A percentile compares a stretch with the other conserved stretches of the same genome.
These are phyloP conservation scores for Corella eumyota DNA, from an alignment of 23 tunicate genomes.

Conservation along the genomic window DNA sequence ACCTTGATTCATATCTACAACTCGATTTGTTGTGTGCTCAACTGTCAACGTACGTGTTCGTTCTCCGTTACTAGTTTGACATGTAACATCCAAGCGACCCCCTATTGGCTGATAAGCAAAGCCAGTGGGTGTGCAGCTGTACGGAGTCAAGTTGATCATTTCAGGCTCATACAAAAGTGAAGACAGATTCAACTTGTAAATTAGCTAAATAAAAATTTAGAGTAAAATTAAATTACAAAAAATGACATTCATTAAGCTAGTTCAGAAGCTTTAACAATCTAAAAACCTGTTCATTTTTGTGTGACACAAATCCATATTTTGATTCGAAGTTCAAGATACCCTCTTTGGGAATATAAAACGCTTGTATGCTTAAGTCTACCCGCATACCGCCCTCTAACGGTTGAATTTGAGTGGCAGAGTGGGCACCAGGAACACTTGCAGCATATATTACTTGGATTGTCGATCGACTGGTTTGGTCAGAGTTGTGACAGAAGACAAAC, in stretches of 20 bases:
- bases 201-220: conserved; percentile 14
- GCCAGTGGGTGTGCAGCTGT: conserved; percentile 17
- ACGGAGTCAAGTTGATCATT: conserved; percentile 24
- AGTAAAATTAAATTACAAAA: too few species aligned
- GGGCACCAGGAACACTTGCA: conserved; percentile 43
- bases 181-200: conserved; percentile 34
- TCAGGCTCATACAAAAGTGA: conserved; percentile 32
- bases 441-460: conserved; percentile 30
- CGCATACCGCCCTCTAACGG: conserved; percentile 40
- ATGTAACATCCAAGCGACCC: conserved; percentile 51
- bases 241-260: not conserved
- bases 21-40: not conserved
- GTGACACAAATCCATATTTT: conserved; percentile 20
- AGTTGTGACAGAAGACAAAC: conserved; percentile 35
- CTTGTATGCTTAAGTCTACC: conserved; percentile 15
- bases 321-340: conserved; percentile 13
- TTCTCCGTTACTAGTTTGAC: conserved; percentile 5
- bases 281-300: conserved; percentile 35
- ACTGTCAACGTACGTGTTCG: conserved; percentile 6
- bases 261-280: not conserved
- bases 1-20: conserved; percentile 3
- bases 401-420: conserved; percentile 52
- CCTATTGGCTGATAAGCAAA: conserved; percentile 56
- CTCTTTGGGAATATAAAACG: conserved; percentile 38
- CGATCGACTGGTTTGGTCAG: conserved; percentile 5